Base-by-base conservation (phyloP, 2,888 invertebrate species). In the Craniophora ligustri region DNA sequence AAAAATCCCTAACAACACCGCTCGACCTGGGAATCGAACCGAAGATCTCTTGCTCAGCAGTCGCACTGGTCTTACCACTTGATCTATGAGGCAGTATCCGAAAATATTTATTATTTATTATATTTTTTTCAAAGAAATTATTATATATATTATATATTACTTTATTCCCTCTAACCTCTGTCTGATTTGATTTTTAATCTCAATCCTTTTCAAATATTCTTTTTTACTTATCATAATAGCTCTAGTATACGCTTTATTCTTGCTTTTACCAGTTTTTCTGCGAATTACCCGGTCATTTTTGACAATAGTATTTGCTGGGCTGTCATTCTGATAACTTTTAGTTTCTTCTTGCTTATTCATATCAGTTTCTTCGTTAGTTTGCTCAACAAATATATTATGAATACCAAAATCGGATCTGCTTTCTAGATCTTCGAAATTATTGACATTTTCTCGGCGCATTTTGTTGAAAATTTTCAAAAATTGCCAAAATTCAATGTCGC, bases 401-500 rank as follows among this genome's bases (percentile, higher is more conserved):
- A 85, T 71, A 1, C 91, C 91, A 47, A 86, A 91, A 39, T 72
- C 70, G 0, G 11, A 67, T n/a, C 81, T 77, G 0, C 66, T 66
- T 16, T 86, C 80, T 23, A 89, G 71, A 73, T 91, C 89, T 3
- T 81, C 51, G 21, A 90, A 89, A 69, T 87, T 85, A 0, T 82
- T 81, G 0, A 90, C 67, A 15, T 88, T 85, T 2, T 91, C 91
- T 1, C 80, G 59, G 0, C 80, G 71, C 82, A 92, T 88, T 64
- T 83, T 87, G 53, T 92, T 92, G 42, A 81, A 92, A 1, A 91
- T 90, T 47, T 91, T 91, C 10, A 91, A 41, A 59, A 92, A 92
- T 19, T 92, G 91, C 87, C 91, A 89, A 35, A 92, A 92, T 15
- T 91, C 90, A 1, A 92, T 81, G 38, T 91, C 87, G 0, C 83